Base-by-base conservation (phyloP, 2,113 vertebrate species). In the Charadrius vociferus region DNA sequence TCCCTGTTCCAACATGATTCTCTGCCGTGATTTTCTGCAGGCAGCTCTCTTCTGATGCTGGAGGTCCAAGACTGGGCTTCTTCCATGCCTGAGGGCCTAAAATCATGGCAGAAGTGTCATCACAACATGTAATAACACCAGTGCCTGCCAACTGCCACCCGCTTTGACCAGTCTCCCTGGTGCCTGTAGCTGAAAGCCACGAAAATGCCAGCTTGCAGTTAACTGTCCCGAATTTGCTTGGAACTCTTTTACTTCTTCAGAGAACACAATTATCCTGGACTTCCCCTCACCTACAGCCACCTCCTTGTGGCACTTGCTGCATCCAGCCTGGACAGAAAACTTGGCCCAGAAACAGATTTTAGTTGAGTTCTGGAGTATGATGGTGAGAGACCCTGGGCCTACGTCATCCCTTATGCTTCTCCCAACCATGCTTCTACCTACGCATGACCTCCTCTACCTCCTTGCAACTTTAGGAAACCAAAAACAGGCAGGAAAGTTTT, bases 1-100 rank as follows among this genome's bases (percentile, higher is more conserved):
- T 58, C 73, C 52, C 47, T 92, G 86, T 94, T 91, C 77, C 91
- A 83, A 94, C 94, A 79, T 82, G 94, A 95, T 82, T 80, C 26
- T 79, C 20, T 4, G 3, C 37, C 63, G 47, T 32, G 43, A 63
- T 67, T 93, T 92, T 95, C 50, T 93, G 47, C 73, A 85, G 37
- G 29, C 24, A 81, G 39, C 15, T 58, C 41, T 67, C 20, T 61
- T 87, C 81, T 75, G 24, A 79, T 41, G 50, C 37, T 84, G 81
- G 36, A 70, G 49, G 50, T 73, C n/a, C 58, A 82, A 95, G 52
- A 8, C 55, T 62, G 17, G 23, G 43, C 30, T 80, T 26, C 30
- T 79, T 90, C 53, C 34, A 41, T 78, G 70, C 11, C 65, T 81
- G 62, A 71, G 29, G 68, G 16, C 22, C 52, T 83, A 66, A 92